Base-by-base conservation (phyloP, 1,140 invertebrate species). In the Oncopeltus fasciatus region DNA sequence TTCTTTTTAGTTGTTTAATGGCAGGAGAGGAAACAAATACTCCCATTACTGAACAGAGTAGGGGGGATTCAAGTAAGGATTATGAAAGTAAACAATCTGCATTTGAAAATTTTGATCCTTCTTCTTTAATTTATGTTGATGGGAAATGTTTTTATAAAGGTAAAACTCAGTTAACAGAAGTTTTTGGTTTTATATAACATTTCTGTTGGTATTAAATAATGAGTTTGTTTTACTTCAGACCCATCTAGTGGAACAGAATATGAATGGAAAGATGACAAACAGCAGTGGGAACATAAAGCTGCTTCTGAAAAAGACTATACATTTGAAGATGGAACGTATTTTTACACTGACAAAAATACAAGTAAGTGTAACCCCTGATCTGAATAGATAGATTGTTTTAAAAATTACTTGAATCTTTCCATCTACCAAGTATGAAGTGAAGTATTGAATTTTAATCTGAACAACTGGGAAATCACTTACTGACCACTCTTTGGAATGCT, bases 181-280 rank as follows among this genome's bases (percentile, higher is more conserved):
- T 24, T 24, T 53, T 1, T 24, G 9, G 21, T 4, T 24, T 53
- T 53, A 4, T 11, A 11, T 2, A 9, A 24, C 26, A 4, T 5
- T 53, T 53, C 11, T 24, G 26, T 1, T 24, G 3, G 1, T 5
- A 38, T 8, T 38, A 38, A 38, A 38, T 12, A 27, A 1, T 24
- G 21, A 2, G 16, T 53, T 9, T 24, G 12, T 53, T 26, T 53
- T 53, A 24, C 24, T 57, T 29, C 29, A 65, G 64, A 65, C 59
- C 60, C 64, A n/a, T 1, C 14, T 5, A 56, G 38, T 20, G 60
- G 60, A 11, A 26, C 28, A 8, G 53, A 84, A 70, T 87, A 85
- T 70, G 75, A 79, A 69, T 88, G 85, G 83, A 77, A 80, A 69
- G 74, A 76, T 59, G 75, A 75, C 16, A 75, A 77, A 67, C 79